A percentile compares a stretch with the other conserved stretches of the same genome.
Conservation (phyloP, 2,888 invertebrate species). For the Cremastinae sp. region DNA sequence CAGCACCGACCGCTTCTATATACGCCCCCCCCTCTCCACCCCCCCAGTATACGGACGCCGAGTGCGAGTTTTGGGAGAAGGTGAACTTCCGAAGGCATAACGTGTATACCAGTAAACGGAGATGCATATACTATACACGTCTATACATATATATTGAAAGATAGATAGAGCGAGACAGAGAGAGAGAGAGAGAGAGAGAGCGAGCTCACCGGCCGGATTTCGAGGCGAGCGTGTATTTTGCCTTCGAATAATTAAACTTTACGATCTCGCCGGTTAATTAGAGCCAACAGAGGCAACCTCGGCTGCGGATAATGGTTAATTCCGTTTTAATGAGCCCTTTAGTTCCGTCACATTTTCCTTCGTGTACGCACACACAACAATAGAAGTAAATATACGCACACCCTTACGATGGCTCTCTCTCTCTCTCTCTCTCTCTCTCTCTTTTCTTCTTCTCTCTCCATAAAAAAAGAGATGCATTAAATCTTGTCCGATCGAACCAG, state of each 20-base stretch:
- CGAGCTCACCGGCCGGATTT: constrained; percentile 53
- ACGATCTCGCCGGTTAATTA: constrained; percentile 65
- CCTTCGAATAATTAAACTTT: constrained; percentile 65
- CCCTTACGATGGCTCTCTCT: constrained; percentile 23
- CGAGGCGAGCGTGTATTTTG: constrained; percentile 62
- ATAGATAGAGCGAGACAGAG: constrained; percentile 10
- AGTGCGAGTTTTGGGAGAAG: constrained; percentile 39
- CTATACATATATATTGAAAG: no score
- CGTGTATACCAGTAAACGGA: constrained; percentile 20
- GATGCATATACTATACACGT: no score
- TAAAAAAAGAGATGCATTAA: constrained; percentile 52
- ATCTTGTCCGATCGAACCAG: constrained; percentile 44
- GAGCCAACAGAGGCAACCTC: constrained; percentile 64
- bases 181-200: constrained; percentile 38
- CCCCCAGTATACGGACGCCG: no score
- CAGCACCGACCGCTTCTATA: constrained; percentile 15
- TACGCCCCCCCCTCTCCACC: no score
- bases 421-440: constrained; percentile 26
- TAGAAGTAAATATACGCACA: no score
- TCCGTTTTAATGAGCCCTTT: constrained; percentile 65
- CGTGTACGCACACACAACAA: no score
- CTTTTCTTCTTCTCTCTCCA: constrained; percentile 19
- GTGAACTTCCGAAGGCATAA: constrained; percentile 46
- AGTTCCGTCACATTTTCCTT: constrained; percentile 62
- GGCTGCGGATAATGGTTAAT: constrained; percentile 66